Evolutionary conservation across 2,797 vertebrate species (phyloP), one percentile per base, ranked within the genome.

Genomic region (Brachyrhaphis roseni): DNA sequence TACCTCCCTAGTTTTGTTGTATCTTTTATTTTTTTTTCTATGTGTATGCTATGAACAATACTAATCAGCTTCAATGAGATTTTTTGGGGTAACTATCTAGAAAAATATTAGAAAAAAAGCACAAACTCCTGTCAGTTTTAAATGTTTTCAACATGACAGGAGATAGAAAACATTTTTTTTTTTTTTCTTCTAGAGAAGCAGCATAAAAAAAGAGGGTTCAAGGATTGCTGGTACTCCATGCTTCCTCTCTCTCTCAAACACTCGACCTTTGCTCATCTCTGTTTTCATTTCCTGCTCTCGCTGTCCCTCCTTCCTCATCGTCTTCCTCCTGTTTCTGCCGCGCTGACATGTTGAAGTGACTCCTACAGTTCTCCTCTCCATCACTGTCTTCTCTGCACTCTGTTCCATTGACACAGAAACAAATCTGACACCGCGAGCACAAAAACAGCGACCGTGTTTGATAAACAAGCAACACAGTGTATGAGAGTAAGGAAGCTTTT

Each of bases 401-500:
- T 2, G 55, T 77, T 66, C 72, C 77, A 82, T 74, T 83, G 86
- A 41, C 76, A 18, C 59, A 76, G 59, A 76, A 82, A 66, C 82
- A 4, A 64, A 72, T 74, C 77, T 36, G 15, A 87, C 83, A 77
- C 72, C 71, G 28, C 36, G 62, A 75, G 57, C 77, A 77, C 57
- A 84, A 49, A 80, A 70, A 79, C 47, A 23, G 15, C 39, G 80
- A 87, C 84, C 82, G 76, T 87, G 87, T 90, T 91, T 92, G 76
- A 86, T 88, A 91, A 92, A 92, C 89, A 92, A 88, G 81, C 85
- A 87, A 78, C 79, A 75, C 51, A 80, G 84, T 79, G 86, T 84
- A 89, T 81, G 83, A 82, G 82, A 71, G 78, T 76, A 75, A 84
- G 85, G 87, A 84, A 88, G 88, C 90, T 90, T 90, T 92, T 87